Base-by-base conservation (phyloP, 1,140 invertebrate genomes). In the Formica exsecta region DNA sequence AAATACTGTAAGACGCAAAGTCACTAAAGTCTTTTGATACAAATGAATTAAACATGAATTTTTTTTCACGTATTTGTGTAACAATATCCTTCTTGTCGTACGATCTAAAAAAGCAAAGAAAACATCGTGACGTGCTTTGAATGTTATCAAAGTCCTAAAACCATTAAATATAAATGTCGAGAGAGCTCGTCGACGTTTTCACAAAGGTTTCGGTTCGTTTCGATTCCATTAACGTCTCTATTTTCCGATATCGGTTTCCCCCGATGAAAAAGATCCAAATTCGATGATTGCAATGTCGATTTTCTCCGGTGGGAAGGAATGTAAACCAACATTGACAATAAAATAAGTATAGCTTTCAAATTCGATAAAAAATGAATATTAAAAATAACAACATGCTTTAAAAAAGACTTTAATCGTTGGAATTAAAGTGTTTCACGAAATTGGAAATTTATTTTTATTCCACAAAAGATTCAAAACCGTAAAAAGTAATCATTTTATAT, bases 221-320 rank as follows among this genome's bases (percentile, higher is more conserved):
- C 48, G 76, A 57, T 68, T 80, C 77, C 77, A 80, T 80, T 80
- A 80, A 80, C 77, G n/a, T 66, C 32, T 66, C 62, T 44, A 66
- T 79, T 79, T 79, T n/a, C 62, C 62, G 65, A 70, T 70, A 80
- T 70, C 65, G 77, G 9, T 80, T 68, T 57, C 13, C 22, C 22
- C 11, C 32, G 38, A 70, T 70, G 77, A 80, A 80, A 80, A 80
- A 70, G 44, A 80, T 80, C 32, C n/a, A 32, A 76, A 25, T 19
- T 68, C 44, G 19, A 80, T 66, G 32, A 68, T 54, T n/a, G 65
- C 32, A 25, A 70, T 36, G 32, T 80, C n/a, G 51, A 48, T 80
- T 80, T 54, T 70, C 22, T 70, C 7, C n/a, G 32, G 57, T 7
- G 0, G 9, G 41, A 80, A 38, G 29, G 77, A 70, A 68, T 68